Conservation (phyloP, 2,113 vertebrate species). For the Corvus cornix region DNA sequence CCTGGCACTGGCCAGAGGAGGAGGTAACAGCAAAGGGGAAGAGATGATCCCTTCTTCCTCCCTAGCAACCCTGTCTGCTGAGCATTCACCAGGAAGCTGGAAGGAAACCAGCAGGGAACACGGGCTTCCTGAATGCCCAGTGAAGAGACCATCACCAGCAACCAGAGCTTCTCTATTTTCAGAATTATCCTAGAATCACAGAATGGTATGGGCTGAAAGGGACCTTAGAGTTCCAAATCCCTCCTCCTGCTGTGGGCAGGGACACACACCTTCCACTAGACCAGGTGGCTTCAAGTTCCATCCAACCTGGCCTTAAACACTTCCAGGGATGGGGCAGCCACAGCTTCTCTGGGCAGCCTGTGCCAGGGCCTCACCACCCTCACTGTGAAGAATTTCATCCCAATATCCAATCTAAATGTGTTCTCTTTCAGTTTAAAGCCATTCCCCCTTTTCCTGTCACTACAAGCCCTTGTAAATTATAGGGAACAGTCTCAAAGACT, state of each 20-base stretch:
- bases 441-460: neutral
- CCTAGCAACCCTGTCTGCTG: neutral
- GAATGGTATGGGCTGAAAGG: neutral
- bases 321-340: neutral
- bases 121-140: neutral
- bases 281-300: neutral
- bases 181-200: neutral
- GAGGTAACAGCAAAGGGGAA: neutral
- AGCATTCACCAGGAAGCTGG: neutral
- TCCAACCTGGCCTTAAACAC: neutral
- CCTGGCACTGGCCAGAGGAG: neutral
- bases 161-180: neutral
- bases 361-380: neutral
- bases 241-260: neutral
- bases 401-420: neutral
- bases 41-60: neutral
- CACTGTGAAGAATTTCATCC: neutral
- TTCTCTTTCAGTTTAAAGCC: neutral
- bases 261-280: neutral
- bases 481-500: neutral
- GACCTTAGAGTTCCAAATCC: neutral
- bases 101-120: neutral
- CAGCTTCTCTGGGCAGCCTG: neutral
- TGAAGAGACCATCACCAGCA: neutral
- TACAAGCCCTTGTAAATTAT: neutral